Percentiles rank a stretch among this genome's conserved stretches.
Conservation (phyloP, 2,888 invertebrate genomes). For the Lasioglossum oenotherae region DNA sequence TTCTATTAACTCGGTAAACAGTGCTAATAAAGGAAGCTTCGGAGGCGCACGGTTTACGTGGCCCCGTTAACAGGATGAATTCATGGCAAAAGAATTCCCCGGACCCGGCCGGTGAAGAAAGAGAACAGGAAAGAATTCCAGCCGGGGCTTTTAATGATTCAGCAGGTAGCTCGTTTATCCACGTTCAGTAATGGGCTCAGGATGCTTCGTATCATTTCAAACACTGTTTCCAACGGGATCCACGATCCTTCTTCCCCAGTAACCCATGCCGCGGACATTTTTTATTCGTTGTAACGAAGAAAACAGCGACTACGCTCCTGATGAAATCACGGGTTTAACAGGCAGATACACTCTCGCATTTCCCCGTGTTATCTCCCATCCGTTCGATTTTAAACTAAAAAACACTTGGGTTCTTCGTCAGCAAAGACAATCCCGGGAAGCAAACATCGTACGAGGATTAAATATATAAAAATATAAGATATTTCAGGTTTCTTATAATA, state of each 20-base stretch:
- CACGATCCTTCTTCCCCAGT: not conserved
- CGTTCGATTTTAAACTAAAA: not conserved
- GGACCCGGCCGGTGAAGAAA: not conserved
- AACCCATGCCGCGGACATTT: slow-evolving; percentile 13
- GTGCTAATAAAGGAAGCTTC: slow-evolving; percentile 14
- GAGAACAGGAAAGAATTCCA: slow-evolving; percentile 5
- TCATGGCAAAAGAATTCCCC: slow-evolving; percentile 17
- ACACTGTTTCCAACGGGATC: slow-evolving; percentile 5
- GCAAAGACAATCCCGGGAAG: not conserved
- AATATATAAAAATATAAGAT: not conserved
- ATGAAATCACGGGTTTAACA: slow-evolving; percentile 20
- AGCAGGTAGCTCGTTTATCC: slow-evolving; percentile 24
- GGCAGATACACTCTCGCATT: not conserved
- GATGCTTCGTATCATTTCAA: slow-evolving; percentile 16
- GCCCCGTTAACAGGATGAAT: slow-evolving; percentile 21
- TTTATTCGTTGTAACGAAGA: not conserved
- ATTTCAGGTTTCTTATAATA: no score
- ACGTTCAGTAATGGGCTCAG: slow-evolving; percentile 24
- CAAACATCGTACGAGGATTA: not conserved
- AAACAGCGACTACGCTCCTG: slow-evolving; percentile 10
- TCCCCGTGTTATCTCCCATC: not conserved
- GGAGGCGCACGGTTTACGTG: slow-evolving; percentile 15
- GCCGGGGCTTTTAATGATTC: slow-evolving; percentile 19
- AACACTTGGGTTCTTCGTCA: not conserved
- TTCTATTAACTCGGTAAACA: slow-evolving; percentile 26